These are phyloP conservation scores for Archegozetes longisetosus DNA, from an alignment of 1,140 invertebrate species.

Conservation along the genomic window DNA sequence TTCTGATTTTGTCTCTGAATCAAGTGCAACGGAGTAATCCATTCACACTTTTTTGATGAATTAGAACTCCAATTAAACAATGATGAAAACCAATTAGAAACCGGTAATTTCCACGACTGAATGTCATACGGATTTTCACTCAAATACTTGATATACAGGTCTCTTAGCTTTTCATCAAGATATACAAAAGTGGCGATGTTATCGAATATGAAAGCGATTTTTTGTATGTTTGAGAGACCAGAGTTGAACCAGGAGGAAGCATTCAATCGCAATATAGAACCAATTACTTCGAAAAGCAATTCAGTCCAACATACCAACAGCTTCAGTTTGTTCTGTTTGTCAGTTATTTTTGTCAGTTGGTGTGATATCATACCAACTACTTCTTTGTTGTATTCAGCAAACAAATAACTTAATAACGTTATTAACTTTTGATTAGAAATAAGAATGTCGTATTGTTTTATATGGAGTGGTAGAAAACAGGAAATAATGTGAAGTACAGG, in stretches of 20 bases:
- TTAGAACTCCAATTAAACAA: neutral
- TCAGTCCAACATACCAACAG: slow-evolving; percentile 11
- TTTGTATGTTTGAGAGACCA: neutral
- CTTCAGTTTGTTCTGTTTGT: neutral
- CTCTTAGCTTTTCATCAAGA: slow-evolving; percentile 1
- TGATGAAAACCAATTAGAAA: neutral
- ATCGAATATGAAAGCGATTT: slow-evolving; percentile 13
- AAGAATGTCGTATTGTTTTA: neutral
- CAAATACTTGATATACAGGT: neutral
- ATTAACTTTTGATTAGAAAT: slow-evolving; percentile 8
- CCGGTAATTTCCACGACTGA: neutral
- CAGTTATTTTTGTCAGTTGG: neutral
- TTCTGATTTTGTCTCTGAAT: slow-evolving; percentile 2
- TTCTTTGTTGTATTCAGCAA: slow-evolving; percentile 1
- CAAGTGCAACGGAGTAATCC: slow-evolving; percentile 13
- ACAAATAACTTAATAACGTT: neutral
- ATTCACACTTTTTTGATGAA: slow-evolving; percentile 2
- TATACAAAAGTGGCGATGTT: slow-evolving; percentile 6
- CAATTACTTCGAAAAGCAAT: slow-evolving; percentile 11
- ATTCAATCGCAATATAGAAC: neutral
- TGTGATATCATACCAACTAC: neutral
- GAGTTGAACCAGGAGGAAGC: slow-evolving; percentile 14
- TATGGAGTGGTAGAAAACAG: slow-evolving; percentile 11
- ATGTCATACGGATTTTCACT: neutral
- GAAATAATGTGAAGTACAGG: slow-evolving; percentile 4